These are phyloP conservation scores for Bombus ignitus DNA, from an alignment of 1,140 invertebrate species.

Conservation along the genomic window DNA sequence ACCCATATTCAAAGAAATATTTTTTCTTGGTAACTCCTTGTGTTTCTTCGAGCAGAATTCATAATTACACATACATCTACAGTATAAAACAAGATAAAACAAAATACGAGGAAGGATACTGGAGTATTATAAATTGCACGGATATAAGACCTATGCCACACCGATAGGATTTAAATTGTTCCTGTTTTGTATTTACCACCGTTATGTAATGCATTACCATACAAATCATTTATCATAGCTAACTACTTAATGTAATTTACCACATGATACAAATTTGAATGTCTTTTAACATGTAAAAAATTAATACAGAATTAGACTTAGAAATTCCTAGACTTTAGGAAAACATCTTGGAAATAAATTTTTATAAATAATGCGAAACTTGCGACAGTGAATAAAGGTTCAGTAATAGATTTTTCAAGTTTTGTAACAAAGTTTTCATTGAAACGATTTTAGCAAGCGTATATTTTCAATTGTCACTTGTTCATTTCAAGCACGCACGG, in stretches of 20 bases:
- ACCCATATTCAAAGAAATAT: constrained; percentile 1
- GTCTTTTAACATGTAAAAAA: neutral
- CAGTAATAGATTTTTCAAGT: neutral
- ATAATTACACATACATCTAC: neutral
- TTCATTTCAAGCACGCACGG: neutral
- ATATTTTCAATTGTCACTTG: neutral
- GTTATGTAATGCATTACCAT: neutral
- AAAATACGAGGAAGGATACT: neutral
- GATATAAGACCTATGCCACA: neutral
- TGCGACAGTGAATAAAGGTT: neutral
- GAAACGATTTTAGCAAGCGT: neutral
- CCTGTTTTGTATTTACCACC: neutral
- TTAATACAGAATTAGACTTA: neutral
- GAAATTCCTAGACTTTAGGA: neutral
- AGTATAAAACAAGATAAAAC: neutral
- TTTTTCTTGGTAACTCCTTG: neutral
- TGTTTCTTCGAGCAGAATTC: neutral
- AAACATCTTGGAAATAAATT: neutral
- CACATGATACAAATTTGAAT: neutral
- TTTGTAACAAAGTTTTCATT: neutral
- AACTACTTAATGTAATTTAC: neutral
- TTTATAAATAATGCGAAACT: neutral
- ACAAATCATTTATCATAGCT: neutral
- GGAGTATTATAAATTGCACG: neutral
- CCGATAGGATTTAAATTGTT: neutral